Percentiles rank a stretch among this genome's conserved stretches.
phyloP scores from a whole-genome alignment of 92 coral and sea anemone species.

The Umimayanthus kanabou region DNA sequence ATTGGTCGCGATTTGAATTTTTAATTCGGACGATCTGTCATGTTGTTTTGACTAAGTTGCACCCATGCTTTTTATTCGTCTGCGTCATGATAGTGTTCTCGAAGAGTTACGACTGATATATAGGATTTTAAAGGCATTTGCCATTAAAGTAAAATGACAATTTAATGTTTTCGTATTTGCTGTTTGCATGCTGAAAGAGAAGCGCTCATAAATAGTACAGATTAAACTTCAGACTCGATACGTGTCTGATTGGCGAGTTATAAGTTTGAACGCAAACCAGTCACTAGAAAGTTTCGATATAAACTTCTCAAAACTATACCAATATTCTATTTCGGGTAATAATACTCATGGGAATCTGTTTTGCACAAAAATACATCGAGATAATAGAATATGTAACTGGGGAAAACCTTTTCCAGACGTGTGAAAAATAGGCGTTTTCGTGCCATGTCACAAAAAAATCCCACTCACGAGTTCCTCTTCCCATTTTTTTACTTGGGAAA shows the following conservation, averaged over 20 bases:
- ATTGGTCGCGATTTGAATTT: slow-evolving; percentile 16
- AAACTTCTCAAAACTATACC: neutral
- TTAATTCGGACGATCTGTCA: slow-evolving; percentile 20
- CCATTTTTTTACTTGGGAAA: no score
- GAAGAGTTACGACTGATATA: neutral
- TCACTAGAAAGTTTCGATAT: no score
- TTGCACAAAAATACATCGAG: neutral
- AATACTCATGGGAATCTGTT: neutral
- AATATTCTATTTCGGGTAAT: neutral
- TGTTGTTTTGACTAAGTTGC: neutral
- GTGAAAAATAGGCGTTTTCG: neutral
- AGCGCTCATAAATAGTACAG: no score
- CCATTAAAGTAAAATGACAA: neutral
- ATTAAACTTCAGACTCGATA: no score
- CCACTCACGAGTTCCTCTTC: no score
- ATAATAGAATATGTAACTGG: neutral
- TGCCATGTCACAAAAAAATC: neutral
- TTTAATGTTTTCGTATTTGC: neutral
- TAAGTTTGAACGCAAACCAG: no score
- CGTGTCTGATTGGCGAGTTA: no score
- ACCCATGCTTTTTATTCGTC: neutral
- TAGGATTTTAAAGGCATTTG: neutral
- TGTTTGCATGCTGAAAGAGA: no score
- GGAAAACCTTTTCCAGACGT: slow-evolving; percentile 3
- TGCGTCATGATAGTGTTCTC: neutral